Percentiles rank a stretch among this genome's conserved stretches.
Conservation (phyloP, 37 sponge, comb jelly and placozoan genomes). For the Tethya wilhelma region DNA sequence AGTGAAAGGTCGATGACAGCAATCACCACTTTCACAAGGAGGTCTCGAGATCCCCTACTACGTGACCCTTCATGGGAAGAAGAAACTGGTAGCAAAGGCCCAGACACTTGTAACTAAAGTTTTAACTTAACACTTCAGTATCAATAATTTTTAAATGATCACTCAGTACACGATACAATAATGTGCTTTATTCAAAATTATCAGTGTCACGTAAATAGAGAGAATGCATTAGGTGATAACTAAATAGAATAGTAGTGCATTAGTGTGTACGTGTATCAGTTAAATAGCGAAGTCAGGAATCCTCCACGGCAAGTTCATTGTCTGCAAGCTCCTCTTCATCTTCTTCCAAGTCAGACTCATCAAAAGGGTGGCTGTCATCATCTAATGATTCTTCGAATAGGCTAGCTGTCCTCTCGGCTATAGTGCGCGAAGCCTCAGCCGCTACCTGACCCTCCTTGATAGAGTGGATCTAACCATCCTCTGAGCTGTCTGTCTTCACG, state of each 20-base stretch:
- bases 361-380: too few relatives aligned
- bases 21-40: not conserved
- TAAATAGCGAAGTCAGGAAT: too few relatives aligned
- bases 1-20: not conserved
- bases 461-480: slow-evolving; percentile 47
- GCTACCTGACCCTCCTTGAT: slow-evolving; percentile 52
- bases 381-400: too few relatives aligned
- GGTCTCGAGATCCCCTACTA: not conserved
- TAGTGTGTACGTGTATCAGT: too few relatives aligned
- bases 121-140: not conserved
- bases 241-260: too few relatives aligned
- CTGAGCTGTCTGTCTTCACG: slow-evolving; percentile 19
- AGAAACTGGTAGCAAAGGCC: not conserved
- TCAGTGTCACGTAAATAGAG: too few relatives aligned
- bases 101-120: not conserved
- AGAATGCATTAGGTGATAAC: too few relatives aligned
- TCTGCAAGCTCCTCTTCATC: not conserved
- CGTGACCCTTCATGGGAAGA: not conserved
- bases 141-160: not conserved
- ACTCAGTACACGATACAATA: not conserved
- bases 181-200: not conserved
- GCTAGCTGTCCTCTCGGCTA: too few relatives aligned
- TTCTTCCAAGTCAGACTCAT: too few relatives aligned
- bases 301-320: not conserved
- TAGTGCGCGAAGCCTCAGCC: slow-evolving; percentile 25